Evolutionary conservation across 2,797 vertebrate genomes (phyloP), one percentile per base, ranked within the genome.

Genomic region (Poecilia gillii): DNA sequence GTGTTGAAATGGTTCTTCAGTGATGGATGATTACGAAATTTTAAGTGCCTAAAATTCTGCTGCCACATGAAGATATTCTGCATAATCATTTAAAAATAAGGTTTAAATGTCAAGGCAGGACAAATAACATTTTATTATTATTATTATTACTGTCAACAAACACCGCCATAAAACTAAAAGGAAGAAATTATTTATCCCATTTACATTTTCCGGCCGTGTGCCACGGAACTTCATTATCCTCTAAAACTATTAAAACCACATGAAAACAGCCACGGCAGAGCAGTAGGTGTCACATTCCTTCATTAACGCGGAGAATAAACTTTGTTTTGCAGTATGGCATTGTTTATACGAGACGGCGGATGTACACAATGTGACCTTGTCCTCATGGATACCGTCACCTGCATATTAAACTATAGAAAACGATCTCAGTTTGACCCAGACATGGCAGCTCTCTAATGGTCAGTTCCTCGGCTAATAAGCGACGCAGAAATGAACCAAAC

Each of bases 211-310:
- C 36, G n/a, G 33, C 41, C 41, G 20, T 39, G 28, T 53, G 31
- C 36, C 18, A 33, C 7, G 46, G 23, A 84, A 79, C 72, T 53
- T 43, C 31, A 78, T 81, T 86, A 78, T 75, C 73, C 47, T 71
- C 28, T 51, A 68, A 64, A 77, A 68, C 77, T 33, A 73, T 53
- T 76, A 80, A 64, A 87, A 77, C 28, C 74, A 68, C 53, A 83
- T 41, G 49, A 74, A 66, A 77, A 76, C 72, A 39, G 76, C 36
- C 41, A 25, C 8, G 31, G 77, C 1, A 1, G 7, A 80, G 12
- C 73, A 70, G 41, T 74, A 43, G 16, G 53, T 73, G 66, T 85
- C 76, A 78, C 47, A 71, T 47, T 79, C 64, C 81, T 82, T 79
- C 79, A 89, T 85, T 75, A 82, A 82, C 64, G 75, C 4, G 1